Conservation (phyloP, 1,140 invertebrate species). For the Drosophila baimaii region DNA sequence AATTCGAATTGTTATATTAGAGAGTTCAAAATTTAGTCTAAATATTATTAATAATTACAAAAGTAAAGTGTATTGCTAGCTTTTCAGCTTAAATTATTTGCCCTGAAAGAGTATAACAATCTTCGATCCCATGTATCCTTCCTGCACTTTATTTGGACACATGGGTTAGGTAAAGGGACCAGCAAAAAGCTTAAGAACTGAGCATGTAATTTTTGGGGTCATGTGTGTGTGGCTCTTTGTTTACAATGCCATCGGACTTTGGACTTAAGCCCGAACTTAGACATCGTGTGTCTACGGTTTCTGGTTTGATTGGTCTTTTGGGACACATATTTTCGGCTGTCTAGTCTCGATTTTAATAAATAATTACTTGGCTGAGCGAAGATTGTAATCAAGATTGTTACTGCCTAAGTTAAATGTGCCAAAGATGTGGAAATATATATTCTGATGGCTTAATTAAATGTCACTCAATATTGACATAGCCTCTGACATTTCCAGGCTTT, state of each 20-base stretch:
- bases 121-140: neutral
- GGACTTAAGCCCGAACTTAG: slow-evolving; percentile 37
- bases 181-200: slow-evolving; percentile 21
- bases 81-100: neutral
- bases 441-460: slow-evolving; percentile 4
- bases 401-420: slow-evolving; percentile 1
- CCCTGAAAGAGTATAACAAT: neutral
- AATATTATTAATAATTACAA: neutral
- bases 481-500: neutral
- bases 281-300: slow-evolving; percentile 19
- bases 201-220: slow-evolving; percentile 42
- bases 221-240: slow-evolving; percentile 26
- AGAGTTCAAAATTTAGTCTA: no score
- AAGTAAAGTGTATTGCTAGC: neutral
- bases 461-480: neutral
- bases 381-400: slow-evolving; percentile 28
- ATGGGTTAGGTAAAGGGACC: slow-evolving; percentile 23
- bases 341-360: slow-evolving; percentile 40
- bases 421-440: slow-evolving; percentile 6
- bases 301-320: slow-evolving; percentile 41
- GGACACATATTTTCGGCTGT: slow-evolving; percentile 27
- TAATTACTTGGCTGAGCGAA: slow-evolving; percentile 21
- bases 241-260: slow-evolving; percentile 58
- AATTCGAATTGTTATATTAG: no score
- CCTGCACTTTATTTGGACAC: slow-evolving; percentile 3